Base-by-base conservation (phyloP, 1,140 invertebrate species). In the Melitaea cinxia region DNA sequence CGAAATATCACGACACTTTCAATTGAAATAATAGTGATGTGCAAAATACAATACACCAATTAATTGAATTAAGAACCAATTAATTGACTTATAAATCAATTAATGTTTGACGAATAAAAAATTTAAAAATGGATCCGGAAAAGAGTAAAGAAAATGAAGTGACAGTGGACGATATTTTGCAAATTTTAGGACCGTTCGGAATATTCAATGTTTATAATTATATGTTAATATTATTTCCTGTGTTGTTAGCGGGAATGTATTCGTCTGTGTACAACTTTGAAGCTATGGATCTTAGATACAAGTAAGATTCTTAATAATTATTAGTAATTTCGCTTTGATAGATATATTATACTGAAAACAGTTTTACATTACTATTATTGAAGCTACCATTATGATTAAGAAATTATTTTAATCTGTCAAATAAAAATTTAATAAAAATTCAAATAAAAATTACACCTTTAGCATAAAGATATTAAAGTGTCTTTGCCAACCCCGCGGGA, bases 221-320 rank as follows among this genome's bases (percentile, higher is more conserved):
- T 58, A 42, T 82, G 14, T 67, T 90, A 14, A 88, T 90, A 37
- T 74, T 90, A 55, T 78, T 90, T 23, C 88, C 88, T 37, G 83
- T 90, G 14, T 82, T 82, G 57, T 63, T 88, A 7, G 77, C 81
- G n/a, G 88, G 88, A 21, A 83, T 88, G 79, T 88, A 90, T 45
- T 82, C 88, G 1, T 90, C 88, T 1, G 85, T 90, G 15, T 90
- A 85, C 47, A 90, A 90, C 45, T 90, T 90, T 50, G 88, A 90
- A 76, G 76, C 77, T 1, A 83, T 90, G 83, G 88, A 90, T 77
- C 66, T 90, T 3, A 77, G 77, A 63, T 90, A 90, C 67, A 88
- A 85, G 88, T 88, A 53, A 77, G 73, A 39, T 21, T 14, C 6
- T n/a, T 39, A 23, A n/a, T n/a, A 7, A 2, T 50, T 10, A 21